A percentile compares a stretch with the other conserved stretches of the same genome.
Evolutionary conservation across 2,888 invertebrate species (phyloP).

Genomic region (Tolmerus cingulatus): DNA sequence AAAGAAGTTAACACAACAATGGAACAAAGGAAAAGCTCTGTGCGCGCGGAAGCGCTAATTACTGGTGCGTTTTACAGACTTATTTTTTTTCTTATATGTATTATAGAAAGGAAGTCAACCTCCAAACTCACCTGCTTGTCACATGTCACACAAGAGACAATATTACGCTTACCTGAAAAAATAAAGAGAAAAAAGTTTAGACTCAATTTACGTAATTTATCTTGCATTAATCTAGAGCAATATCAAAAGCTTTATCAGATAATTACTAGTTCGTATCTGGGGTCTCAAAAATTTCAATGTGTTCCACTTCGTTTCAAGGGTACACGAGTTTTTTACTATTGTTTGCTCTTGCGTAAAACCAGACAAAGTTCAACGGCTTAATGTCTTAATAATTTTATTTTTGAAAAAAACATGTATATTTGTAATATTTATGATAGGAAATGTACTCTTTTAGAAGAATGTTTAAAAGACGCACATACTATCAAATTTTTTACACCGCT

Average conservation of each 20-base stretch:
- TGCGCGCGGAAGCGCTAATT: neutral
- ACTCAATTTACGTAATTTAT: neutral
- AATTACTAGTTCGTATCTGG: neutral
- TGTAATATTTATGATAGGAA: neutral
- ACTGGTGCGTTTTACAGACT: neutral
- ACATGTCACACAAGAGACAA: neutral
- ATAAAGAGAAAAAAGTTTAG: neutral
- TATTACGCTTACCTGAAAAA: neutral
- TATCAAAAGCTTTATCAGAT: neutral
- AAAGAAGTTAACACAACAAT: neutral
- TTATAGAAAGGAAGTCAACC: neutral
- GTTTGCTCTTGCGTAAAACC: neutral
- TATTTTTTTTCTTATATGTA: neutral
- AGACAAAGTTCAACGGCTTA: neutral
- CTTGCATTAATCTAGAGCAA: neutral
- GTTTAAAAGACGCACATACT: neutral
- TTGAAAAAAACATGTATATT: neutral
- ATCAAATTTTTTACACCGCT: neutral
- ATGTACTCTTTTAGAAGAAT: neutral
- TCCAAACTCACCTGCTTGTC: neutral
- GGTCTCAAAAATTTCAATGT: neutral
- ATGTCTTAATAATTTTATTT: neutral
- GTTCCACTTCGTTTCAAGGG: neutral
- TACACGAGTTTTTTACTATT: neutral
- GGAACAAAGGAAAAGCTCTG: neutral